These are phyloP conservation scores for Lutjanus campechanus DNA, from an alignment of 2,797 vertebrate genomes.

Conservation along the genomic window DNA sequence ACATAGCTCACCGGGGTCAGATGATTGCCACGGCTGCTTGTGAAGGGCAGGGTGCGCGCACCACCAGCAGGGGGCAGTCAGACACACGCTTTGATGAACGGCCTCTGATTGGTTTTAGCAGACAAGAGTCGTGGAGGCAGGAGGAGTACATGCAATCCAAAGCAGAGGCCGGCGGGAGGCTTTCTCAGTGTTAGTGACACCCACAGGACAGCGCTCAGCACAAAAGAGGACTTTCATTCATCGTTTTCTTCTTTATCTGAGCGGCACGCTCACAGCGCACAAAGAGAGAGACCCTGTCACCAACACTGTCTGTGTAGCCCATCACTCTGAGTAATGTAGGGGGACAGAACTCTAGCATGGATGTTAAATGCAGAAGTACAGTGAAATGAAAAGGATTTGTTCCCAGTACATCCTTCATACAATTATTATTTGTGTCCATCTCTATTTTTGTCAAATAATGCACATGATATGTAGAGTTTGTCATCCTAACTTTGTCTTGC, in stretches of 20 bases:
- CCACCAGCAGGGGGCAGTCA: constrained; percentile 57
- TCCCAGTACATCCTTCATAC: background rate
- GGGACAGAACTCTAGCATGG: background rate
- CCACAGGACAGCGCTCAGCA: background rate
- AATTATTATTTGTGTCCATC: background rate
- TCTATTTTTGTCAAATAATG: background rate
- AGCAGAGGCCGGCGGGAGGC: constrained; percentile 13
- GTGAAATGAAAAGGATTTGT: background rate
- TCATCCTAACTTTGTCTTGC: background rate
- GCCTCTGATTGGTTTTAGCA: background rate
- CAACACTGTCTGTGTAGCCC: background rate
- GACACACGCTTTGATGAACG: constrained; percentile 6
- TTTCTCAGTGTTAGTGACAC: constrained; percentile 15
- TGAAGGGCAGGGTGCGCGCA: background rate
- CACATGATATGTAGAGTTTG: background rate
- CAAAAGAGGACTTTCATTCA: constrained; percentile 13
- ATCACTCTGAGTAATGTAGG: constrained; percentile 8
- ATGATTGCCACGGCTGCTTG: constrained; percentile 23
- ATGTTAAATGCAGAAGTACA: constrained; percentile 11
- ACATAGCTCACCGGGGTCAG: constrained; percentile 29
- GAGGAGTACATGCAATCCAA: constrained; percentile 8
- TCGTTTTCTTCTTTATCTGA: background rate
- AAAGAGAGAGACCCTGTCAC: background rate
- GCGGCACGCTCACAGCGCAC: background rate
- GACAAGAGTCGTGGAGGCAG: background rate